Evolutionary conservation across 2,888 invertebrate genomes (phyloP).

Genomic region (Tanytarsus gracilentus): DNA sequence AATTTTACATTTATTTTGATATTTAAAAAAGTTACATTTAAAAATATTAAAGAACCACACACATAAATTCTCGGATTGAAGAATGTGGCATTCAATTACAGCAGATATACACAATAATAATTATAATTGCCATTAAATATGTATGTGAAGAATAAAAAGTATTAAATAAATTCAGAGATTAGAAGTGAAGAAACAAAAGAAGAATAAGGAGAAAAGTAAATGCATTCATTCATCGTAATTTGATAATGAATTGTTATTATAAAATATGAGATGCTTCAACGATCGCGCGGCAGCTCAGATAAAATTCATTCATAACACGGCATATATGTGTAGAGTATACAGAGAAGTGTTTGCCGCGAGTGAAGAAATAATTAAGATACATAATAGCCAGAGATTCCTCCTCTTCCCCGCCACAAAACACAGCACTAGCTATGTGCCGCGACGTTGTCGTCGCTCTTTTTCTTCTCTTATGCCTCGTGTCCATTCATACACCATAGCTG

Average conservation of each 20-base stretch:
- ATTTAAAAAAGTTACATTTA: background rate
- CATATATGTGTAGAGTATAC: too few relatives aligned
- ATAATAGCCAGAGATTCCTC: background rate
- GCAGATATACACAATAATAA: too few relatives aligned
- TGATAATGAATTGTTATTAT: background rate
- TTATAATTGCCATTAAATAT: too few relatives aligned
- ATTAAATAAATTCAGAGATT: background rate
- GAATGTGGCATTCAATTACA: background rate
- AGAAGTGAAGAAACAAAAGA: background rate
- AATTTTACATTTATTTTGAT: too few relatives aligned
- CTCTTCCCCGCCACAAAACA: background rate
- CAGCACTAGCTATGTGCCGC: background rate
- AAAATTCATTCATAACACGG: background rate
- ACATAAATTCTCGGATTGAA: too few relatives aligned
- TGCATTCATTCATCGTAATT: slow-evolving; percentile 3
- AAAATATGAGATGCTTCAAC: background rate
- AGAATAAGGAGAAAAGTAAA: background rate
- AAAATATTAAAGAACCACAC: too few relatives aligned
- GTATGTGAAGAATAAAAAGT: too few relatives aligned
- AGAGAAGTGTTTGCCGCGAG: slow-evolving; percentile 12
- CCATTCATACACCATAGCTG: slow-evolving; percentile 19
- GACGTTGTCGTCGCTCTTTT: slow-evolving; percentile 9
- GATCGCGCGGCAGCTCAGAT: background rate
- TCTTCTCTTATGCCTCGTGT: slow-evolving; percentile 22
- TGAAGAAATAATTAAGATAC: slow-evolving; percentile 27